These are phyloP conservation scores for Sepioteuthis lessoniana DNA, from an alignment of 2,888 invertebrate species.

Conservation along the genomic window DNA sequence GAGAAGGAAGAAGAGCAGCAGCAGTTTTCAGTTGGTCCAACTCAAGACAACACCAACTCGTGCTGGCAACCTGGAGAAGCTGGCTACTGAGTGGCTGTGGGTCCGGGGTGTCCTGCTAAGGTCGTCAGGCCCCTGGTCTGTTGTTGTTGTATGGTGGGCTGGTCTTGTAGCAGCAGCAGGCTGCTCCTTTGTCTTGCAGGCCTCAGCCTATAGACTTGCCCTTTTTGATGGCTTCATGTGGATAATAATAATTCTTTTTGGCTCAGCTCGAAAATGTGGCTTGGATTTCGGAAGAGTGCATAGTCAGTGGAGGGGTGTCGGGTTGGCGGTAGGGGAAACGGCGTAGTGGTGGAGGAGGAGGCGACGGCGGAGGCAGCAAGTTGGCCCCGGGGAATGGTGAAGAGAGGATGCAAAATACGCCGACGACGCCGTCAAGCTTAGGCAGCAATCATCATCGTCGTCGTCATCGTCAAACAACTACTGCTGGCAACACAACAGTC, in stretches of 20 bases:
- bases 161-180: conserved; percentile 40
- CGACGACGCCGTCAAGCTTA: conserved; percentile 17
- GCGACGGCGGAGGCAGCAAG: conserved; percentile 39
- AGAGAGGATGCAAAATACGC: conserved; percentile 41
- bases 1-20: not conserved
- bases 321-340: conserved; percentile 38
- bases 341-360: conserved; percentile 38
- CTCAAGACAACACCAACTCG: conserved; percentile 33
- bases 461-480: not conserved
- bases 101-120: conserved; percentile 41
- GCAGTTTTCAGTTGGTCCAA: conserved; percentile 11
- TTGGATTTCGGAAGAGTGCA: conserved; percentile 47
- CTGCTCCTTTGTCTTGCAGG: conserved; percentile 25
- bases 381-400: conserved; percentile 44
- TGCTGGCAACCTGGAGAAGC: conserved; percentile 36
- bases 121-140: conserved; percentile 36
- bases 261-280: conserved; percentile 34
- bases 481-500: conserved; percentile 1
- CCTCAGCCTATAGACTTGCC: conserved; percentile 21
- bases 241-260: conserved; percentile 37
- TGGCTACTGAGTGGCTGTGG: conserved; percentile 24
- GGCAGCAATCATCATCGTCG: conserved; percentile 39
- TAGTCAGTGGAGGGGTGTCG: conserved; percentile 46
- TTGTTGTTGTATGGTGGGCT: conserved; percentile 34
- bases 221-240: conserved; percentile 42